Percentiles rank a stretch among this genome's conserved stretches.
Conservation (phyloP, 1,140 invertebrate genomes). For the Melanaphis sacchari region DNA sequence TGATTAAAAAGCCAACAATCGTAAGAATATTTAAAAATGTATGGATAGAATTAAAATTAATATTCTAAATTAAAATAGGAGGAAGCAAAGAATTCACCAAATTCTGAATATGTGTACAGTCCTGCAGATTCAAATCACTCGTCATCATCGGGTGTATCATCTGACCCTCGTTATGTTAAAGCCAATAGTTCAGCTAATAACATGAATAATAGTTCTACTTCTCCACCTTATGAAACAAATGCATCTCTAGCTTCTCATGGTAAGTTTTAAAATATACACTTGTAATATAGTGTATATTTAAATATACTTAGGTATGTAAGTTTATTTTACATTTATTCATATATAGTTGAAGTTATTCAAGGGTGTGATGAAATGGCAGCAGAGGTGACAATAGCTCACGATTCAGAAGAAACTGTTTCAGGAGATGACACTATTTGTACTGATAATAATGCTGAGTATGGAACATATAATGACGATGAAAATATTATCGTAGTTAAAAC, state of each 20-base stretch:
- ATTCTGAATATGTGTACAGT: slow-evolving; percentile 48
- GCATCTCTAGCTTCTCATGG: slow-evolving; percentile 54
- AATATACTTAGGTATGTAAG: background rate
- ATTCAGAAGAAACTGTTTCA: slow-evolving; percentile 47
- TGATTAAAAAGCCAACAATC: slow-evolving; percentile 47
- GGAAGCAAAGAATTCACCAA: slow-evolving; percentile 39
- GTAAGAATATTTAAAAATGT: slow-evolving; percentile 9
- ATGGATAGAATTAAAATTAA: background rate
- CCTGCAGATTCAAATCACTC: slow-evolving; percentile 53
- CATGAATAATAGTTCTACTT: slow-evolving; percentile 20
- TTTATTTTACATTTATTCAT: slow-evolving; percentile 7
- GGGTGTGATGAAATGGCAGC: slow-evolving; percentile 56
- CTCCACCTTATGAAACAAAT: slow-evolving; percentile 48
- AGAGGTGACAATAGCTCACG: slow-evolving; percentile 49
- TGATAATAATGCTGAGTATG: slow-evolving; percentile 52
- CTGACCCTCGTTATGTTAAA: slow-evolving; percentile 40
- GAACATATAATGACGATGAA: slow-evolving; percentile 52
- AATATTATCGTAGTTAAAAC: slow-evolving; percentile 53
- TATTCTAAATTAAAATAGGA: slow-evolving; percentile 31
- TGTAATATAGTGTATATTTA: background rate
- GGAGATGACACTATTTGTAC: slow-evolving; percentile 52
- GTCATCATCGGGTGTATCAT: slow-evolving; percentile 50
- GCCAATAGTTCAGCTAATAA: slow-evolving; percentile 21
- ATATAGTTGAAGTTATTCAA: slow-evolving; percentile 54
- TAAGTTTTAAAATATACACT: slow-evolving; percentile 38